These are phyloP conservation scores for Drosophila cracens DNA, from an alignment of 2,888 invertebrate species.

Conservation along the genomic window DNA sequence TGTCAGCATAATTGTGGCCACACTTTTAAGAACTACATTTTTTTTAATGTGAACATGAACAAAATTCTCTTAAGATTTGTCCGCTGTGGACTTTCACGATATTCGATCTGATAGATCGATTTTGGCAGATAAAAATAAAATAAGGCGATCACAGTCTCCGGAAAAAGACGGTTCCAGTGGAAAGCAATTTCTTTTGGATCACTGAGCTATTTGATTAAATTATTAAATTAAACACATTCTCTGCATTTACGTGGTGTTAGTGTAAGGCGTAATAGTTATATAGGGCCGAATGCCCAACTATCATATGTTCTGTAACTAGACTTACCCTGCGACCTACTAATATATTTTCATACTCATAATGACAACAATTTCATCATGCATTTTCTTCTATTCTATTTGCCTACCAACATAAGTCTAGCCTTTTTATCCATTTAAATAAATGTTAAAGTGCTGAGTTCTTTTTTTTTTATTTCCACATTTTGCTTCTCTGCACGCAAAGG, in stretches of 20 bases:
- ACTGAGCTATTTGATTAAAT: not conserved
- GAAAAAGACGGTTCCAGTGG: not conserved
- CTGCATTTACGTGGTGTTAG: not conserved
- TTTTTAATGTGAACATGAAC: not conserved
- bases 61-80: not conserved
- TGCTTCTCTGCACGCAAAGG: conserved; percentile 45
- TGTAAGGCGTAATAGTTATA: not conserved
- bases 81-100: not conserved
- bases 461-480: conserved; percentile 13
- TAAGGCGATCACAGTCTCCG: not conserved
- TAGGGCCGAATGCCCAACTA: not conserved
- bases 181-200: not conserved
- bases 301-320: not conserved
- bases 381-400: not conserved
- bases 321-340: not conserved
- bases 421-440: conserved; percentile 11
- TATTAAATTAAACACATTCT: not conserved
- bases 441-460: conserved; percentile 33
- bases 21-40: not conserved
- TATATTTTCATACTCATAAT: not conserved
- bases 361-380: not conserved
- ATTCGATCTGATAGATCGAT: not conserved
- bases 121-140: not conserved
- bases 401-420: not conserved
- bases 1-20: no score